A percentile compares a stretch with the other conserved stretches of the same genome.
Evolutionary conservation across 2,888 invertebrate species (phyloP).

Genomic region (Carterocephalus palaemon): DNA sequence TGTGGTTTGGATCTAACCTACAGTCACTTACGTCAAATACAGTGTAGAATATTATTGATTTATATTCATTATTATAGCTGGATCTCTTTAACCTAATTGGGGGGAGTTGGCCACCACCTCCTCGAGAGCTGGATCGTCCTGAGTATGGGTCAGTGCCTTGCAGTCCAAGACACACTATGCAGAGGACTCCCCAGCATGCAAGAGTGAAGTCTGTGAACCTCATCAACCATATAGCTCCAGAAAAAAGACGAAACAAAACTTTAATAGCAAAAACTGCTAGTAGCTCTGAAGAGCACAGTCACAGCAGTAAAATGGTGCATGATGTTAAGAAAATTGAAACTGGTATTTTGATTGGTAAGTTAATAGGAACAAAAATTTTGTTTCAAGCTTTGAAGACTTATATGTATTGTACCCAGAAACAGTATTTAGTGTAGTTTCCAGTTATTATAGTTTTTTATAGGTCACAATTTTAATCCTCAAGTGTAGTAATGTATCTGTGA

Average conservation of each 20-base stretch:
- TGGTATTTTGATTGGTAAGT: constrained; percentile 66
- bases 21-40: neutral
- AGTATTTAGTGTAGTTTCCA: no score
- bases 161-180: constrained; percentile 56
- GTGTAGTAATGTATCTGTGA: no score
- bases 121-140: constrained; percentile 49
- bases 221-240: constrained; percentile 76
- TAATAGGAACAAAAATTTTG: neutral
- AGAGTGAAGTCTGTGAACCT: constrained; percentile 81
- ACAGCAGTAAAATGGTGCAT: constrained; percentile 61
- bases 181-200: constrained; percentile 57
- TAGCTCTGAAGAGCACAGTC: constrained; percentile 38
- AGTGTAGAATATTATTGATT: neutral
- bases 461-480: no score
- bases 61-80: constrained; percentile 46
- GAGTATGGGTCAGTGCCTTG: constrained; percentile 60
- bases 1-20: neutral
- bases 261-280: constrained; percentile 34
- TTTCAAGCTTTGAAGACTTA: no score
- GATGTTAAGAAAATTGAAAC: constrained; percentile 72
- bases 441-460: no score
- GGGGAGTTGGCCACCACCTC: constrained; percentile 73
- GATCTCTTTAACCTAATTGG: constrained; percentile 69
- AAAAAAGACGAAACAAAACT: constrained; percentile 53
- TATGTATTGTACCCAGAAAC: no score